These are phyloP conservation scores for Xanthia icteritia DNA, from an alignment of 2,888 invertebrate genomes.

Conservation along the genomic window DNA sequence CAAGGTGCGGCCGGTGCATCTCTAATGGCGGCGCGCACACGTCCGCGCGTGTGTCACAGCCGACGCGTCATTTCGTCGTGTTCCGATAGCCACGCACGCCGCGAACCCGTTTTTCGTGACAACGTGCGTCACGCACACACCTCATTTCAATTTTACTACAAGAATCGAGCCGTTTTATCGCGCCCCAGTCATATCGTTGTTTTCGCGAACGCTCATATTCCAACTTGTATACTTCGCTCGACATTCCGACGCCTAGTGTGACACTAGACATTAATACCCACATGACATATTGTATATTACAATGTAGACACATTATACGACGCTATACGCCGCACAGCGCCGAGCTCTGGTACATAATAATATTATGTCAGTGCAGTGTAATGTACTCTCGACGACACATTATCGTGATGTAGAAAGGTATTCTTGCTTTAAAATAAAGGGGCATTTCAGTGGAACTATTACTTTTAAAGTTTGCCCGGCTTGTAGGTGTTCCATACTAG, in stretches of 20 bases:
- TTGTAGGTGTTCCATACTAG: slow-evolving; percentile 43
- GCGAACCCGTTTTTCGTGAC: slow-evolving; percentile 78
- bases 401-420: slow-evolving; percentile 70
- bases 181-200: slow-evolving; percentile 69
- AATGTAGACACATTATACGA: slow-evolving; percentile 73
- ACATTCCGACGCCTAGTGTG: slow-evolving; percentile 71
- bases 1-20: slow-evolving; percentile 67
- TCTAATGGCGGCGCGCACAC: slow-evolving; percentile 66
- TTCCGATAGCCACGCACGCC: slow-evolving; percentile 71
- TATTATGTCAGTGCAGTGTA: slow-evolving; percentile 73
- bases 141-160: slow-evolving; percentile 78
- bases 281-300: slow-evolving; percentile 71
- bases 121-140: slow-evolving; percentile 79
- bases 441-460: slow-evolving; percentile 65
- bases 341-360: slow-evolving; percentile 68
- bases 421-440: slow-evolving; percentile 68
- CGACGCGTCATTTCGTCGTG: slow-evolving; percentile 72
- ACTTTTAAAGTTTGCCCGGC: slow-evolving; percentile 56
- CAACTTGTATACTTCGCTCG: slow-evolving; percentile 63
- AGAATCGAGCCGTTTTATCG: slow-evolving; percentile 73
- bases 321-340: slow-evolving; percentile 63
- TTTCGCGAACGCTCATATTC: slow-evolving; percentile 67
- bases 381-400: slow-evolving; percentile 73
- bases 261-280: slow-evolving; percentile 71
- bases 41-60: slow-evolving; percentile 63